Percentiles rank a stretch among this genome's conserved stretches.
phyloP scores from a whole-genome alignment of 2,888 invertebrate genomes.

The Nowickia ferox region DNA sequence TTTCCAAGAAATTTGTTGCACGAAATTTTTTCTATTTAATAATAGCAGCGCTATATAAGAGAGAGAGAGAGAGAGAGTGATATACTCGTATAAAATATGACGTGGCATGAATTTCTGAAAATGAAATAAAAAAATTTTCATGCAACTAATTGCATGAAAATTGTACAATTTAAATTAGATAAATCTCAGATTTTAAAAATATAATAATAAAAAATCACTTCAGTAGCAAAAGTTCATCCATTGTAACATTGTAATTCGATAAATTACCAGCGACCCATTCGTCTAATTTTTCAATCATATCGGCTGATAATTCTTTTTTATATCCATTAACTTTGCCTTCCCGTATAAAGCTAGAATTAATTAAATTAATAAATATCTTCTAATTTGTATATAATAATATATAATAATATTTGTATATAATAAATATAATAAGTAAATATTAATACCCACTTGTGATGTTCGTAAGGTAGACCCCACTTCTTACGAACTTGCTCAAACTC shows the following conservation, averaged over 20 bases:
- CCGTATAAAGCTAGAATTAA: conserved; percentile 67
- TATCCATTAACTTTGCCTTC: conserved; percentile 71
- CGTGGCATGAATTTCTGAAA: too few species aligned
- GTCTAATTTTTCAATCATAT: conserved; percentile 62
- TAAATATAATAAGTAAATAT: too few species aligned
- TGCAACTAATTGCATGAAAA: not conserved
- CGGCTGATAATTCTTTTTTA: conserved; percentile 63
- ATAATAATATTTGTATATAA: too few species aligned
- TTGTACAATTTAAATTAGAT: too few species aligned
- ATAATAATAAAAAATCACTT: conserved; percentile 16
- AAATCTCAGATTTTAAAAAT: not conserved
- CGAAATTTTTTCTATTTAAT: too few species aligned
- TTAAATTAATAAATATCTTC: too few species aligned
- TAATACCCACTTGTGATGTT: conserved; percentile 61
- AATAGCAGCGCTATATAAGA: too few species aligned
- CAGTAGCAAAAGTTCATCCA: conserved; percentile 67
- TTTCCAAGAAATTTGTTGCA: too few species aligned
- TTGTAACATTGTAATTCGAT: conserved; percentile 52
- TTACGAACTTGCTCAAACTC: conserved; percentile 66
- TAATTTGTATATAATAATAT: too few species aligned
- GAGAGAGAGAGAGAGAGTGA: too few species aligned
- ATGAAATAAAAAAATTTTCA: too few species aligned
- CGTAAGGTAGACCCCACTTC: conserved; percentile 47
- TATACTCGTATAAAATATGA: too few species aligned
- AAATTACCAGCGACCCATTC: conserved; percentile 65